Percentiles rank a stretch among this genome's conserved stretches.
These are phyloP conservation scores for Chascanopsetta lugubris DNA, from an alignment of 2,113 vertebrate genomes.

Conservation along the genomic window DNA sequence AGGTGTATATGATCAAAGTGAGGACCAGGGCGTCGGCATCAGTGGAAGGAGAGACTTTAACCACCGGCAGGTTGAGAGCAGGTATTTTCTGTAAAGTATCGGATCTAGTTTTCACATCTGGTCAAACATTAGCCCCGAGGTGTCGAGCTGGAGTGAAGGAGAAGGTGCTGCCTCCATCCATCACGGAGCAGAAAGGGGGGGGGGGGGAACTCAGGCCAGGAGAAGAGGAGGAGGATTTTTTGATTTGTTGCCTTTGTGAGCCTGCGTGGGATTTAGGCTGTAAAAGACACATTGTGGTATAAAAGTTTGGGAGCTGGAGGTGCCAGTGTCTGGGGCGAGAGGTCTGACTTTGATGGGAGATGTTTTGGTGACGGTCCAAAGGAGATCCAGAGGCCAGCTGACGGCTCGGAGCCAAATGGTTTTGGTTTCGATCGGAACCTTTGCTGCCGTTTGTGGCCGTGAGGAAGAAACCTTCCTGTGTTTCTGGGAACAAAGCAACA, in stretches of 20 bases:
- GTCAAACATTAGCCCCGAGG: background rate
- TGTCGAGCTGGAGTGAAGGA: slow-evolving; percentile 1
- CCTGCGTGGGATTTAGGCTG: background rate
- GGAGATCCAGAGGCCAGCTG: background rate
- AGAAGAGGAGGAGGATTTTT: background rate
- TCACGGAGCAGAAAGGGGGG: background rate
- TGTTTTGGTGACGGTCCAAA: slow-evolving; percentile 11
- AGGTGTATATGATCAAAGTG: background rate
- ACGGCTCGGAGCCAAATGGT: background rate
- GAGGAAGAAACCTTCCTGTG: background rate
- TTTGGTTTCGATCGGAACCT: slow-evolving; percentile 7
- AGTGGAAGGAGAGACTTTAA: background rate
- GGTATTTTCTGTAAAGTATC: background rate
- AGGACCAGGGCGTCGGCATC: background rate
- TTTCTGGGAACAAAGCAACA: background rate
- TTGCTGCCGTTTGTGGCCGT: background rate
- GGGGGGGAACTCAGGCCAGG: background rate
- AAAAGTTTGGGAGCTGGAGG: background rate
- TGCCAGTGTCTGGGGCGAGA: background rate
- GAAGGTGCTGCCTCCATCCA: slow-evolving; percentile 4
- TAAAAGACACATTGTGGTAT: background rate
- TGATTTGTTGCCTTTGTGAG: slow-evolving; percentile 18
- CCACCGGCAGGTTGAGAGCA: background rate
- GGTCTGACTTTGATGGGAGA: background rate
- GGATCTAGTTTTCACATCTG: slow-evolving; percentile 19